Conservation (phyloP, 2,113 vertebrate species). For the Balaeniceps rex region DNA sequence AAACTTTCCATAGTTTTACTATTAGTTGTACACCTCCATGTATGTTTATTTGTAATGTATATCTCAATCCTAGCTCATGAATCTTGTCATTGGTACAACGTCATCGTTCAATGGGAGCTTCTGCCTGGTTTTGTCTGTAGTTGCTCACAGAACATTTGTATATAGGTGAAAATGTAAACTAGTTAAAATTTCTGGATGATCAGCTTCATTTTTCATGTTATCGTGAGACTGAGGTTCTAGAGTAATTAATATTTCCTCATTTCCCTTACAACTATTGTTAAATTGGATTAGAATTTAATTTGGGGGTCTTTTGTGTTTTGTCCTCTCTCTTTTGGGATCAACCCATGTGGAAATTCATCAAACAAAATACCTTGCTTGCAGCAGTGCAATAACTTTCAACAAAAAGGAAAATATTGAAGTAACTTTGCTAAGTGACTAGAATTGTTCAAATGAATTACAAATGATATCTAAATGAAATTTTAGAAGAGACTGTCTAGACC, state of each 20-base stretch:
- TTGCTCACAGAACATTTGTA: background rate
- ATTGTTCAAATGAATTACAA: slow-evolving; percentile 35
- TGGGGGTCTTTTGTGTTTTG: background rate
- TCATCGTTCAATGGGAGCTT: background rate
- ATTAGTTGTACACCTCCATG: background rate
- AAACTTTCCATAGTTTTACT: background rate
- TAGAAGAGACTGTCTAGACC: background rate
- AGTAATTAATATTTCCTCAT: background rate
- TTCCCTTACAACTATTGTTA: background rate
- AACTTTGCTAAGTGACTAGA: background rate
- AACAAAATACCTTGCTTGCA: background rate
- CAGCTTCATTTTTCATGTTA: background rate
- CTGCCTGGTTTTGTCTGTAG: background rate
- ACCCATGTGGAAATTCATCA: background rate
- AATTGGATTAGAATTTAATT: slow-evolving; percentile 8
- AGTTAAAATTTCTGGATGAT: background rate
- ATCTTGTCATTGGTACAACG: background rate
- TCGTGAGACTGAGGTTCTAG: background rate
- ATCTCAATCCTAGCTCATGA: background rate
- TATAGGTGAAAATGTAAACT: background rate
- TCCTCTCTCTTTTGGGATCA: background rate
- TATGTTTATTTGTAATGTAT: background rate
- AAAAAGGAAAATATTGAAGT: background rate
- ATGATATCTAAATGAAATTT: slow-evolving; percentile 17
- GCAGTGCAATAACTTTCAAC: slow-evolving; percentile 12